Base-by-base conservation (phyloP, 2,888 invertebrate genomes). In the Herminia tarsipennalis region DNA sequence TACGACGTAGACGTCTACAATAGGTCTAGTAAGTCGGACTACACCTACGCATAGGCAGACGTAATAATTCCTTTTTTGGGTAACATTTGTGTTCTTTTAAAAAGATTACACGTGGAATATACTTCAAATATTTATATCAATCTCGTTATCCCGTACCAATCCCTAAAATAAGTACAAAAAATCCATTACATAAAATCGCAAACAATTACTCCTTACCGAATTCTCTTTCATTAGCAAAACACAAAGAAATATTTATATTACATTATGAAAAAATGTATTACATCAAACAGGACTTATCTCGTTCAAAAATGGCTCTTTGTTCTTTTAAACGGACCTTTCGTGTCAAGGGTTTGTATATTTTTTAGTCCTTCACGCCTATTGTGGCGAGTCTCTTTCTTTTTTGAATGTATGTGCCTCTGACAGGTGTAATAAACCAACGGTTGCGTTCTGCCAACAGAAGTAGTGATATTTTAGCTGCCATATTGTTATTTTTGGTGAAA, bases 261-360 rank as follows among this genome's bases (percentile, higher is more conserved):
- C 34, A 37, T 45, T 16, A 32, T 5, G 22, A 22, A 56, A 35
- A 37, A 33, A 33, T 21, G 12, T 30, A 48, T 56, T 51, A 45
- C 48, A 51, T 50, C 38, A 36, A 48, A 40, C 29, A 22, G 16
- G 40, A 50, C 49, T 55, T 58, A 53, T 51, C 54, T 46, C 34
- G 37, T 16, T 27, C 13, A 57, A 55, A 58, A 63, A 61, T 46
- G 40, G 12, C 9, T 45, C 50, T 63, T 76, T 73, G 66, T 76
- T 69, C 60, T 42, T 68, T 39, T 53, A 54, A 69, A 66, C 37
- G 56, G 58, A 45, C 56, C 55, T 20, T 43, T 40, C 66, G 57
- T 66, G 63, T 70, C 70, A 67, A 58, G 62, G 52, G 58, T 70
- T 73, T 69, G 64, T 68, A 64, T 72, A 66, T 74, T 70, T 76